Base-by-base conservation (phyloP, 1,140 invertebrate genomes). In the Cydia splendana region DNA sequence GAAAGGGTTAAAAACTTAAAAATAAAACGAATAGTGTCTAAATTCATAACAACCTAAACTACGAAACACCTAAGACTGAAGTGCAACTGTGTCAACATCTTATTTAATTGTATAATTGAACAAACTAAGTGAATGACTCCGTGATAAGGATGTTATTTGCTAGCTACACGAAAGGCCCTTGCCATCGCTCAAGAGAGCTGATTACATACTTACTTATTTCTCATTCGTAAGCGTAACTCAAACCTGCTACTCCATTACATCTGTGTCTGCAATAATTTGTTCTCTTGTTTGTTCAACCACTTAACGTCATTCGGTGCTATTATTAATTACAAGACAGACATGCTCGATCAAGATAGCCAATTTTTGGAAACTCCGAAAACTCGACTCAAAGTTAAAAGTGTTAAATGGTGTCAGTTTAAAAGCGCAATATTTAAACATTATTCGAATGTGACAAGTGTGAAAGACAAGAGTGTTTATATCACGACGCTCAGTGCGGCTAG, bases 121-220 rank as follows among this genome's bases (percentile, higher is more conserved):
- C 71, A 80, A 79, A 77, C 62, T 75, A 78, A 85, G 84, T 84
- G 84, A 88, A 87, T 82, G 82, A 90, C 86, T 84, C 78, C 80
- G 82, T 80, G 90, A 92, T 91, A 91, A 90, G 82, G 80, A 76
- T 90, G 86, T 92, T 90, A 88, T 88, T 81, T 82, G 28, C 76
- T 75, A 71, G 28, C 76, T 75, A 45, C 4, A 45, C 34, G 67
- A 53, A 48, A 51, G 73, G 73, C 20, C 45, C 42, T 48, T 74
- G 73, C 73, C 48, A 34, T 28, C 42, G 48, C 42, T 73, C 15
- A 34, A 51, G 48, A 74, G 38, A 53, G 42, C 42, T 74, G 42
- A 53, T 74, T 74, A 74, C 45, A 53, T 30, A 10, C 67, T 20
- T 71, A 71, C 20, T 30, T 24, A 24, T 24, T 71, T 71, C 67